Evolutionary conservation across 2,888 invertebrate species (phyloP), one percentile per base, ranked within the genome.

Genomic region (Amiota minor): DNA sequence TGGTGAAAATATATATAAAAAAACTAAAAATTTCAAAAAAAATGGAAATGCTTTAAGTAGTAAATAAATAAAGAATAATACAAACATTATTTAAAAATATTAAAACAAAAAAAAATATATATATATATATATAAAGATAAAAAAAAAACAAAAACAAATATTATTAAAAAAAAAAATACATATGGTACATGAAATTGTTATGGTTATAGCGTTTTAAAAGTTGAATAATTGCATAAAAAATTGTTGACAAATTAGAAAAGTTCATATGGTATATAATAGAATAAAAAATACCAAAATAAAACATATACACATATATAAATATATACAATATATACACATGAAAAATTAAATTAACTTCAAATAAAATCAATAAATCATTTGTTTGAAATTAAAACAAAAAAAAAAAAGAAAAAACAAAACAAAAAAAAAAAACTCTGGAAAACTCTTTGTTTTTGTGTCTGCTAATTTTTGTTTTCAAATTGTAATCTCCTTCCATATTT

Each of bases 181-280:
- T n/a, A n/a, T n/a, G n/a, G n/a, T 80, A 79, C 77, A 82, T 85
- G 75, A 80, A 86, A 81, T 85, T 86, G 87, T 85, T 85, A 85
- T 85, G 87, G 86, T 86, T 85, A 86, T 84, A 85, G 86, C 83
- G 86, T 86, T 85, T 85, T 85, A 86, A 84, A 86, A 86, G 85
- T 86, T 86, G 87, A 86, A 86, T 87, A 87, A 84, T 86, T 88
- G 87, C 83, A 83, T 88, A 86, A 86, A 86, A 35, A 87, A 87
- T 88, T 87, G 88, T 87, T 87, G 83, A 87, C 79, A 86, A 86
- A 82, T 88, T 87, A 87, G 87, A 80, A 87, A 83, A 81, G 86
- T 88, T 87, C 86, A 86, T 84, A 81, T 45, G 81, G 81, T 72
- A 77, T 74, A 35, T 35, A 35, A 35, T 35, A 72, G 79, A 77